Percentiles rank a stretch among this genome's conserved stretches.
These are phyloP conservation scores for Plagiodera versicolora DNA, from an alignment of 2,888 invertebrate species.

Conservation along the genomic window DNA sequence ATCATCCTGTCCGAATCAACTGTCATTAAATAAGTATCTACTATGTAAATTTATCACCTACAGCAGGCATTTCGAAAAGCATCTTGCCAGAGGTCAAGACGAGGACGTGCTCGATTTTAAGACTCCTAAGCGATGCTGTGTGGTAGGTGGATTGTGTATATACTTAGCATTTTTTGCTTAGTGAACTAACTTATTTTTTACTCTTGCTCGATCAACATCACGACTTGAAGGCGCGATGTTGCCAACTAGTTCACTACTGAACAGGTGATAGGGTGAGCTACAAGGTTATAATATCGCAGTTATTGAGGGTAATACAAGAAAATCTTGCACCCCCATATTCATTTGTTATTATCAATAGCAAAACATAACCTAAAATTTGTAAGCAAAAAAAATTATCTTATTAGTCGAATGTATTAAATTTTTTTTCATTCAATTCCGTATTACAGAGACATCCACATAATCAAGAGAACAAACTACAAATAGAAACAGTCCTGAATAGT, in stretches of 20 bases:
- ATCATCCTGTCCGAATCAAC: background rate
- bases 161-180: conserved; percentile 10
- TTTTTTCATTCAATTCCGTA: no score
- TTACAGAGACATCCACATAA: no score
- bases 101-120: background rate
- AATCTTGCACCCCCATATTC: no score
- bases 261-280: no score
- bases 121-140: background rate
- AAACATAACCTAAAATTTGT: no score
- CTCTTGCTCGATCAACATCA: conserved; percentile 6
- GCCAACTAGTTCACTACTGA: background rate
- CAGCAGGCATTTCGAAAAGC: conserved; percentile 9
- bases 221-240: conserved; percentile 6
- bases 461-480: no score
- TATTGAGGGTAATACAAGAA: no score
- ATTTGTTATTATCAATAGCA: no score
- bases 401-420: no score
- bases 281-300: no score
- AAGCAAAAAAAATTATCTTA: no score
- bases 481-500: no score
- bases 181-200: background rate
- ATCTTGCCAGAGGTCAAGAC: conserved; percentile 11
- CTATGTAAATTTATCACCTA: conserved; percentile 5
- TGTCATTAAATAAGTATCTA: background rate
- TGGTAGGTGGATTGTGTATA: conserved; percentile 15